Percentiles rank a stretch among this genome's conserved stretches.
phyloP scores from a whole-genome alignment of 2,888 invertebrate genomes.

The Coleophora flavipennella region DNA sequence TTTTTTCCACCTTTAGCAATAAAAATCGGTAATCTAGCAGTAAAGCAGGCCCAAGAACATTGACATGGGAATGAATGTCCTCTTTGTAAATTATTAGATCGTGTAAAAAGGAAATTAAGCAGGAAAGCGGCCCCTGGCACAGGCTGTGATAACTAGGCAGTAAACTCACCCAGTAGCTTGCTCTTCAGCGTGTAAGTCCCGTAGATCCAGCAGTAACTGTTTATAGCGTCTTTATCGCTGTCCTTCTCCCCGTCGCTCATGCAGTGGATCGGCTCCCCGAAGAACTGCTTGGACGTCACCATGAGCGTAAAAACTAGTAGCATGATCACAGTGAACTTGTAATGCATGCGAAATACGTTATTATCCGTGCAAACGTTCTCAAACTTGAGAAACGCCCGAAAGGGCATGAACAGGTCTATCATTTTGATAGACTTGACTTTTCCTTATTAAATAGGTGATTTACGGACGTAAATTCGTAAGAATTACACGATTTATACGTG shows the following conservation, averaged over 20 bases:
- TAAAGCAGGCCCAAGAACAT: no score
- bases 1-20: no score
- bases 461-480: no score
- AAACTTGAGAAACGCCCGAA: constrained; percentile 77
- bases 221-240: constrained; percentile 74
- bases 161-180: constrained; percentile 42
- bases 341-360: constrained; percentile 82
- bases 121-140: no score
- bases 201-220: constrained; percentile 86
- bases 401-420: constrained; percentile 78
- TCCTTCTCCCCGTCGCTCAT: constrained; percentile 62
- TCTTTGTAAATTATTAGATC: no score
- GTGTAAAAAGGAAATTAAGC: no score
- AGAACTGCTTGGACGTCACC: constrained; percentile 86
- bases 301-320: constrained; percentile 81
- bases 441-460: no score
- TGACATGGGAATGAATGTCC: no score
- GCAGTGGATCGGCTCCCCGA: constrained; percentile 89
- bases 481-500: no score
- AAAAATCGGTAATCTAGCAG: no score
- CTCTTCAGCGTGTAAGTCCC: constrained; percentile 77
- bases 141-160: no score
- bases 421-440: constrained; percentile 35
- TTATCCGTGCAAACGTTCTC: constrained; percentile 82
- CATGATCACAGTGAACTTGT: constrained; percentile 80